phyloP scores from a whole-genome alignment of 30 jellyfish, hydroid and myxozoan genomes.

The Chrysaora quinquecirrha region DNA sequence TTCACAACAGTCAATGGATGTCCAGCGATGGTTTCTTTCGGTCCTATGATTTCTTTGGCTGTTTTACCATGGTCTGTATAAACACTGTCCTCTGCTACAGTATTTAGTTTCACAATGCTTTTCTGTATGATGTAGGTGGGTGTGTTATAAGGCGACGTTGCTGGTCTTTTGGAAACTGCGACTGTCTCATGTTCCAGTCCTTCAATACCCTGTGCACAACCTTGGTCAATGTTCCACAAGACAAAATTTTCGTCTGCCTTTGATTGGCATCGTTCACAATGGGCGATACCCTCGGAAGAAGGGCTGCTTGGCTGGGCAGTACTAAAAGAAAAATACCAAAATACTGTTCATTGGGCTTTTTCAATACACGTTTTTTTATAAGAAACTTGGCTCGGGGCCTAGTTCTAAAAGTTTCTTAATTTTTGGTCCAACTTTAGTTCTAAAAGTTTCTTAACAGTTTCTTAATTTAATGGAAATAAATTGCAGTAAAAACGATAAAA shows the following conservation, averaged over 20 bases:
- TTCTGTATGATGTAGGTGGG: conserved; percentile 48
- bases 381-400: no score
- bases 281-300: not conserved
- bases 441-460: no score
- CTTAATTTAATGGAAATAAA: no score
- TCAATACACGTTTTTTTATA: no score
- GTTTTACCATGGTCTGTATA: conserved; percentile 50
- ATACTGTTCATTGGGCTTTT: no score
- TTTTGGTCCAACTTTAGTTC: no score
- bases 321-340: not conserved
- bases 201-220: conserved; percentile 34
- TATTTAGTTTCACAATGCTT: conserved; percentile 44
- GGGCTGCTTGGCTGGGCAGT: conserved; percentile 6
- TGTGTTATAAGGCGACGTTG: conserved; percentile 17
- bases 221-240: conserved; percentile 80
- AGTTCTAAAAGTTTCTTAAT: no score
- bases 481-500: no score
- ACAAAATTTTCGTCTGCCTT: conserved; percentile 56
- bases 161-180: conserved; percentile 13
- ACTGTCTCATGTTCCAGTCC: conserved; percentile 60
- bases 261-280: conserved; percentile 47
- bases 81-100: conserved; percentile 65
- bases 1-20: conserved; percentile 77
- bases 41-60: conserved; percentile 83
- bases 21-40: conserved; percentile 71